Percentiles rank a stretch among this genome's conserved stretches.
Conservation (phyloP, 1,140 invertebrate genomes). For the Mactra quadrangularis region DNA sequence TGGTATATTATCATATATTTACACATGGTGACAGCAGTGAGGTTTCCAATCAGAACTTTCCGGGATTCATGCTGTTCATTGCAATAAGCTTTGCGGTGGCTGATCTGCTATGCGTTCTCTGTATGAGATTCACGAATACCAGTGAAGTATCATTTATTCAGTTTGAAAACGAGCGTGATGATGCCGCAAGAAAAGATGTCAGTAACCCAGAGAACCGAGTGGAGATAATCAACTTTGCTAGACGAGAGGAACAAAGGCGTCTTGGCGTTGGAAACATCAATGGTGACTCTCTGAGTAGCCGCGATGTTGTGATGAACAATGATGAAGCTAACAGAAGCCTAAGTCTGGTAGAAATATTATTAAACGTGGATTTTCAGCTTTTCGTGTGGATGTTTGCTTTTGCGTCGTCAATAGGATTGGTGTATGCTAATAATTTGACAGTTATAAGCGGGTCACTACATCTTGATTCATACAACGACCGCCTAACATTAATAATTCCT, state of each 20-base stretch:
- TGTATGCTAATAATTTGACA: conserved; percentile 64
- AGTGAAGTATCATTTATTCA: background rate
- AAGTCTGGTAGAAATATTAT: conserved; percentile 39
- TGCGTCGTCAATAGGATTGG: conserved; percentile 50
- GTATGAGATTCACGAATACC: conserved; percentile 50
- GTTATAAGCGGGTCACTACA: conserved; percentile 53
- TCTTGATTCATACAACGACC: conserved; percentile 42
- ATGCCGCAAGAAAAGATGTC: background rate
- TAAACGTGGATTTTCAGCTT: conserved; percentile 52
- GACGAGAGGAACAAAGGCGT: conserved; percentile 16
- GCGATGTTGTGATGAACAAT: background rate
- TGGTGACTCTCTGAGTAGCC: conserved; percentile 18
- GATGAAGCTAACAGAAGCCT: conserved; percentile 16
- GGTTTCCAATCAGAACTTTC: conserved; percentile 58
- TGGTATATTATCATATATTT: conserved; percentile 58
- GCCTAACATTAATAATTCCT: conserved; percentile 54
- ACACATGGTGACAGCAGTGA: conserved; percentile 26
- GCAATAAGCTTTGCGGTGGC: conserved; percentile 62
- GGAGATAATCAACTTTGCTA: conserved; percentile 29
- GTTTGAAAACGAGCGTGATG: background rate
- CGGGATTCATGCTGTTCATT: conserved; percentile 63
- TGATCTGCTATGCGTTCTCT: conserved; percentile 62
- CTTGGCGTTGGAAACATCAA: background rate
- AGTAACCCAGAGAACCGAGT: background rate
- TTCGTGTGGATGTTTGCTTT: conserved; percentile 62